These are phyloP conservation scores for Mythimna ferrago DNA, from an alignment of 2,888 invertebrate genomes.

Conservation along the genomic window DNA sequence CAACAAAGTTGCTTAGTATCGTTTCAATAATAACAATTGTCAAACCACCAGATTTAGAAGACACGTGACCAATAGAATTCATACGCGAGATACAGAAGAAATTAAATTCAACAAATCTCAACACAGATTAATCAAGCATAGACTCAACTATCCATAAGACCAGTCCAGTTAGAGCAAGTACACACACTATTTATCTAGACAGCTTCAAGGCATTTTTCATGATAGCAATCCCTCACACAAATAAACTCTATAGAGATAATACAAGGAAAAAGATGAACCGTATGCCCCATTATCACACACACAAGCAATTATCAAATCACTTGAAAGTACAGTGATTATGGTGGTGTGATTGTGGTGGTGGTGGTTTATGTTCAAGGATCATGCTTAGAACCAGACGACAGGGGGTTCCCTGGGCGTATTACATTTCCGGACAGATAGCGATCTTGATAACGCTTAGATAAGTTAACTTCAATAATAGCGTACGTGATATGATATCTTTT, in stretches of 20 bases:
- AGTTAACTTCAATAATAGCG: slow-evolving; percentile 22
- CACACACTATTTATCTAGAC: no score
- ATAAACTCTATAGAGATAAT: neutral
- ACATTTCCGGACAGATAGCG: slow-evolving; percentile 40
- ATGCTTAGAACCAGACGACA: slow-evolving; percentile 3
- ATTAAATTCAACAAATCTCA: no score
- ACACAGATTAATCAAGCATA: no score
- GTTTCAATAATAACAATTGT: no score
- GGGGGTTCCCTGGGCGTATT: slow-evolving; percentile 42
- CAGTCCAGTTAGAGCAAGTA: no score
- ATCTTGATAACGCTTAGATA: slow-evolving; percentile 39
- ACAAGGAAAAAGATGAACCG: slow-evolving; percentile 11
- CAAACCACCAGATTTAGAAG: no score
- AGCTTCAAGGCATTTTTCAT: neutral
- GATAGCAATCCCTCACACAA: no score
- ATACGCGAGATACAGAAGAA: no score
- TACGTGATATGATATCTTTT: slow-evolving; percentile 31
- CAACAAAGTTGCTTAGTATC: no score
- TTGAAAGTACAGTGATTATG: slow-evolving; percentile 14
- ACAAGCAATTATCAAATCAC: neutral
- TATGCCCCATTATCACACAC: neutral
- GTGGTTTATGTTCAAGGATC: slow-evolving; percentile 15
- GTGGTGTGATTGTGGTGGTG: neutral
- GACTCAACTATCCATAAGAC: no score
- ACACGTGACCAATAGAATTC: no score